Base-by-base conservation (phyloP, 2,888 invertebrate genomes). In the Carcina quercana region DNA sequence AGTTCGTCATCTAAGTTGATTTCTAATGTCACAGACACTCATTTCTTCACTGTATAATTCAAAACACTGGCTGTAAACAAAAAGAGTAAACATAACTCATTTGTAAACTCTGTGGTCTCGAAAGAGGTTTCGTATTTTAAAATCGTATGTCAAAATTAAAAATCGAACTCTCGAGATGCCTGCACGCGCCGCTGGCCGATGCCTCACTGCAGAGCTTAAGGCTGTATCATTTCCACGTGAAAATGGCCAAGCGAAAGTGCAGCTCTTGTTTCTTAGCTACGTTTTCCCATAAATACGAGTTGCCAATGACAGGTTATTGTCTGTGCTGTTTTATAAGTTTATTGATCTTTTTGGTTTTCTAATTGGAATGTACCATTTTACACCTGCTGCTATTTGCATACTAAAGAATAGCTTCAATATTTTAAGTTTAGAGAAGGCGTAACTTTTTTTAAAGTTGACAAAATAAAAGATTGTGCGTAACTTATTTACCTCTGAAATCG, bases 221-320 rank as follows among this genome's bases (percentile, higher is more conserved):
- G 55, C 55, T 59, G 40, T 50, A 39, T 45, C 46, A 49, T 68
- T 72, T 72, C 66, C 64, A 66, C 65, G 28, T 50, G 67, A 64
- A 62, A 66, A 61, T 50, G 37, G 30, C 32, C 31, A 26, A 60
- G 75, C 76, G 80, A 79, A 80, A 80, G 80, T 79, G 57, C 38
- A 47, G 44, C 37, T 38, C 43, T 44, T 43, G 40, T 40, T 34
- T 40, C 35, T 42, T 5, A 12, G 24, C n/a, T 37, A 36, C 38
- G 49, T 59, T 60, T 58, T 59, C 52, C 43, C 34, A 40, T 42
- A 38, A 30, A 50, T 53, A 59, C 43, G 39, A 45, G 42, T 39
- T 54, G 53, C 47, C 53, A 61, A 56, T 57, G 55, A 58, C 55
- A 11, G 22, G 28, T 29, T 26, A 26, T 29, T 25, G 29, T 24